Conservation (phyloP, 2,888 invertebrate genomes). For the Eupithecia exiguata region DNA sequence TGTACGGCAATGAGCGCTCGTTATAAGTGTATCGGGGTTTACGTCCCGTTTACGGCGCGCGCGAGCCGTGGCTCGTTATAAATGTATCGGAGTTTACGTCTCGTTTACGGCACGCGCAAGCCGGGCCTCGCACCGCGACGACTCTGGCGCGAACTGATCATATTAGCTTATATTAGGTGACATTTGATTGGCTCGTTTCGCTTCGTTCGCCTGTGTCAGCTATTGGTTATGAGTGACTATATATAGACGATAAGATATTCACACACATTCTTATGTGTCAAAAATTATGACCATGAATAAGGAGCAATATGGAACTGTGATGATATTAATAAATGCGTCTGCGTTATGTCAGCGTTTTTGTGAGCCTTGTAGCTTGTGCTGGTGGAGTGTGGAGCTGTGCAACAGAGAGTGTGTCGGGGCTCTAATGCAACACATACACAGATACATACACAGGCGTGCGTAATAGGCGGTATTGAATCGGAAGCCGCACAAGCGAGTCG, state of each 20-base stretch:
- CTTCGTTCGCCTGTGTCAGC: not conserved
- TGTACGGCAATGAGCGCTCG: conserved; percentile 28
- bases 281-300: not conserved
- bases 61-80: too few relatives aligned
- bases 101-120: not conserved
- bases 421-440: not conserved
- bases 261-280: not conserved
- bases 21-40: conserved; percentile 35
- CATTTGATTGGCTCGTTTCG: not conserved
- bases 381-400: not conserved
- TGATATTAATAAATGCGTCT: not conserved
- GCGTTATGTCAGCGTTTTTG: not conserved
- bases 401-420: not conserved
- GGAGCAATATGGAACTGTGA: too few relatives aligned
- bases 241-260: not conserved
- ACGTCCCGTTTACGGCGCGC: conserved; percentile 22
- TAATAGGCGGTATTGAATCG: conserved; percentile 5
- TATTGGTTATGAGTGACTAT: not conserved
- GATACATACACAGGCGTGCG: not conserved
- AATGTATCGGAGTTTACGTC: too few relatives aligned
- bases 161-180: not conserved
- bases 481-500: not conserved
- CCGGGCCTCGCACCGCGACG: not conserved
- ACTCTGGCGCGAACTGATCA: not conserved
- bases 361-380: too few relatives aligned